A percentile compares a stretch with the other conserved stretches of the same genome.
These are phyloP conservation scores for Ciconia nigra DNA, from an alignment of 2,797 vertebrate genomes.

Conservation along the genomic window DNA sequence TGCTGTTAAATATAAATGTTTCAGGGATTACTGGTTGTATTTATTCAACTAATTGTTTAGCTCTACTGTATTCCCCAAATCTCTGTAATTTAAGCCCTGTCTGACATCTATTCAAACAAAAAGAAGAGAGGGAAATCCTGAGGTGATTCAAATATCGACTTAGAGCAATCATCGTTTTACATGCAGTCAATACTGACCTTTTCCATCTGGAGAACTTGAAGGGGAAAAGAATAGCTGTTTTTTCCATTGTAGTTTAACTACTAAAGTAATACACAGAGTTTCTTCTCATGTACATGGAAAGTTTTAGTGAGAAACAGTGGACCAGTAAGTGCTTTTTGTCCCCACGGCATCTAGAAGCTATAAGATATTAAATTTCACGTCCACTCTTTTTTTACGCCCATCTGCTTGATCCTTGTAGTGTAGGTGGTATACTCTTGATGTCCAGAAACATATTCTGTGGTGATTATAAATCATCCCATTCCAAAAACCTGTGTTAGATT, in stretches of 20 bases:
- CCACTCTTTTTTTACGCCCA: neutral
- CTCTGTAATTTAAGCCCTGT: neutral
- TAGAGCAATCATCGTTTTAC: neutral
- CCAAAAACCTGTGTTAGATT: neutral
- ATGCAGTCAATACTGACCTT: conserved; percentile 56
- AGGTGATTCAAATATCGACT: conserved; percentile 38
- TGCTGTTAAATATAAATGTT: neutral
- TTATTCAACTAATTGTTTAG: conserved; percentile 12
- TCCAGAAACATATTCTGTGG: neutral
- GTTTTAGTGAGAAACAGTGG: neutral
- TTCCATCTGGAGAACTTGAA: neutral
- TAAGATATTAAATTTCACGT: neutral
- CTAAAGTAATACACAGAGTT: neutral
- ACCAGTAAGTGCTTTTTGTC: neutral
- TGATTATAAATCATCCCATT: neutral
- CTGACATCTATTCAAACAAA: conserved; percentile 38
- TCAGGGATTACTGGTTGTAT: neutral
- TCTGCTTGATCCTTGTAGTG: neutral
- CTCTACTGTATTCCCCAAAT: neutral
- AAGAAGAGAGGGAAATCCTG: conserved; percentile 25
- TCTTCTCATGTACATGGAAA: neutral
- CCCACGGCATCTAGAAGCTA: neutral
- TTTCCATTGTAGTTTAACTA: neutral
- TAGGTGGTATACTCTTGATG: neutral
- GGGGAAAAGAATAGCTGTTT: neutral